These are phyloP conservation scores for Mactromeris polynyma DNA, from an alignment of 2,888 invertebrate species.

Conservation along the genomic window DNA sequence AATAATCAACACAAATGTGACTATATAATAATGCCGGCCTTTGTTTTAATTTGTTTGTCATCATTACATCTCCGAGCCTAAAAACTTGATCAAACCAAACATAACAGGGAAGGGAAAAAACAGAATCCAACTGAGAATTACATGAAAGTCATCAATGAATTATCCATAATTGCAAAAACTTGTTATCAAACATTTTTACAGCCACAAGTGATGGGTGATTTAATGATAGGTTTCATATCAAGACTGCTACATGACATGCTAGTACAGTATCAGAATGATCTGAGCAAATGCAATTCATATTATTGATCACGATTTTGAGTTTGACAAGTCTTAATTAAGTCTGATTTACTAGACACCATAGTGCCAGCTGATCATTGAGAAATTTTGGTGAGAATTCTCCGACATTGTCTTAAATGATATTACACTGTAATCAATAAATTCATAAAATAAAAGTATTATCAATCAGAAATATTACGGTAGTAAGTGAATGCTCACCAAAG, in stretches of 20 bases:
- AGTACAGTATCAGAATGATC: background rate
- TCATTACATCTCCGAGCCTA: background rate
- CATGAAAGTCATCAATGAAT: background rate
- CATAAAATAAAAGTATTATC: too few relatives aligned
- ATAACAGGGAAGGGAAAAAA: background rate
- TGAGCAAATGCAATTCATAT: background rate
- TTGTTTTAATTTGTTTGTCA: too few relatives aligned
- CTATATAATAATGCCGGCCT: background rate
- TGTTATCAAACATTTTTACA: background rate
- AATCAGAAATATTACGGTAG: too few relatives aligned
- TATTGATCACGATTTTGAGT: constrained; percentile 2
- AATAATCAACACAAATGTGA: background rate
- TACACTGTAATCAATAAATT: background rate
- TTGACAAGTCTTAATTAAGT: constrained; percentile 13
- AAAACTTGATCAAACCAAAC: background rate
- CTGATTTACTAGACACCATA: background rate
- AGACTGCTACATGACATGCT: background rate
- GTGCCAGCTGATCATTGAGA: background rate
- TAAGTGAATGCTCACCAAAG: too few relatives aligned
- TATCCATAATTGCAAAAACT: constrained; percentile 6
- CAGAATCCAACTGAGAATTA: background rate
- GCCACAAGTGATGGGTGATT: background rate
- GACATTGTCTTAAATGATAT: background rate
- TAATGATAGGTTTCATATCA: constrained; percentile 2
- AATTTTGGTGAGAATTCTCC: background rate